Conservation (phyloP, 1,140 invertebrate genomes). For the Bombus huntii region DNA sequence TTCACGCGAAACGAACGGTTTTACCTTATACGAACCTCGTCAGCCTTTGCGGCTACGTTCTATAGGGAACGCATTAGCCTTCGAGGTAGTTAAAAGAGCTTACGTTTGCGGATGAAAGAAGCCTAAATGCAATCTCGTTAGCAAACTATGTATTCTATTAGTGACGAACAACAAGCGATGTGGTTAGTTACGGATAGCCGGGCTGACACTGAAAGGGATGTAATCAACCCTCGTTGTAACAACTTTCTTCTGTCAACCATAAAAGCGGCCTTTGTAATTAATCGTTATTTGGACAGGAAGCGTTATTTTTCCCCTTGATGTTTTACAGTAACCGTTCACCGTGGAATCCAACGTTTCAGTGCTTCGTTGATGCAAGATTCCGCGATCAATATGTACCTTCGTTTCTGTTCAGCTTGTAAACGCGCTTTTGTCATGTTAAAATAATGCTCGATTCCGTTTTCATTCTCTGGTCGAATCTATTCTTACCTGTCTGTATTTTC, state of each 20-base stretch:
- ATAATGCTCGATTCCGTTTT: constrained; percentile 13
- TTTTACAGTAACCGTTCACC: neutral
- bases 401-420: constrained; percentile 9
- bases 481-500: neutral
- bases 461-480: neutral
- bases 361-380: constrained; percentile 1
- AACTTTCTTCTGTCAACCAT: neutral
- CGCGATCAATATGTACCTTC: constrained; percentile 35
- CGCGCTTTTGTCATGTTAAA: constrained; percentile 22
- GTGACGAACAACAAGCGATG: constrained; percentile 33
- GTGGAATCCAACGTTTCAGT: neutral
- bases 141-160: constrained; percentile 46
- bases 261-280: neutral
- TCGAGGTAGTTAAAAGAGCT: constrained; percentile 37
- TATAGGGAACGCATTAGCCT: neutral
- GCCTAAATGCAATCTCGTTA: constrained; percentile 50
- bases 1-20: neutral
- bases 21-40: neutral
- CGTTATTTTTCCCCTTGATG: too few species aligned
- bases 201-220: neutral
- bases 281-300: neutral
- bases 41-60: neutral
- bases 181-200: constrained; percentile 19
- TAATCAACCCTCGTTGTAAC: neutral
- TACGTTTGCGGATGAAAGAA: constrained; percentile 40